Percentiles rank a stretch among this genome's conserved stretches.
phyloP scores from a whole-genome alignment of 2,888 invertebrate species.

The Eurois occulta region DNA sequence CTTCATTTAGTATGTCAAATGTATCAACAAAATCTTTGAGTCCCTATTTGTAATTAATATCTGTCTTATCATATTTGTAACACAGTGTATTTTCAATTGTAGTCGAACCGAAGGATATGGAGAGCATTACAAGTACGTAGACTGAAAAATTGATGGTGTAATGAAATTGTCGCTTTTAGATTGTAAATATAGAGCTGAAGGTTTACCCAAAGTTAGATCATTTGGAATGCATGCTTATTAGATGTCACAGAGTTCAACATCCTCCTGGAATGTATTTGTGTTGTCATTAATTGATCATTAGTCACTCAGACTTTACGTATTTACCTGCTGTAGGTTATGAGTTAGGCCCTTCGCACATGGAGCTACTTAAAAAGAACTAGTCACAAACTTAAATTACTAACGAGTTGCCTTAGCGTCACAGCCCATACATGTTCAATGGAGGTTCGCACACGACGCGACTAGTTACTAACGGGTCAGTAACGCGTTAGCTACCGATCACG shows the following conservation, averaged over 20 bases:
- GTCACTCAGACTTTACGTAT: constrained; percentile 37
- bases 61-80: constrained; percentile 62
- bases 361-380: too few species aligned
- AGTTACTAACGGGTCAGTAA: too few species aligned
- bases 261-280: constrained; percentile 40
- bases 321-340: constrained; percentile 44
- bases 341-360: too few species aligned
- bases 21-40: not conserved
- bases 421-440: too few species aligned
- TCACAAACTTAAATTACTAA: too few species aligned
- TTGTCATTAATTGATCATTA: constrained; percentile 57
- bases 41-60: constrained; percentile 8
- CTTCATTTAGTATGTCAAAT: not conserved
- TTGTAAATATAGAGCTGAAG: constrained; percentile 32
- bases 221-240: constrained; percentile 58
- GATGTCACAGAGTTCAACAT: constrained; percentile 47
- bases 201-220: constrained; percentile 11
- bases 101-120: constrained; percentile 94
- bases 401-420: too few species aligned
- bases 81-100: constrained; percentile 77
- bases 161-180: constrained; percentile 57
- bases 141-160: constrained; percentile 51
- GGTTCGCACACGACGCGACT: too few species aligned
- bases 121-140: constrained; percentile 94
- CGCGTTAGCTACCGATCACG: too few species aligned